Conservation (phyloP, 2,888 invertebrate species). For the Caenorhabditis macrosperma region DNA sequence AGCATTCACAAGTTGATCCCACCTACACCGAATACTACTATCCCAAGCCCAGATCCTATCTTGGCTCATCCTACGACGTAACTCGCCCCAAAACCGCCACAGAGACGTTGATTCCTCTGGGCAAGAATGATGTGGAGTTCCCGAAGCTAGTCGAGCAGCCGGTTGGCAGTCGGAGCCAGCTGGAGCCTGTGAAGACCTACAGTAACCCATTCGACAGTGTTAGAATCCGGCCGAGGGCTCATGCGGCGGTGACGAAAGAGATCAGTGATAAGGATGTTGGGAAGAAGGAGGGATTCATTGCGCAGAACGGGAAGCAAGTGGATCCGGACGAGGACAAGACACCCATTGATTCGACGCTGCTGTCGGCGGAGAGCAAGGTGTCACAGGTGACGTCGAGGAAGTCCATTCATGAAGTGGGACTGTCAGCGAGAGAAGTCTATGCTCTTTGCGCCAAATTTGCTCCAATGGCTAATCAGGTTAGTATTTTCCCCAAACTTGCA, state of each 20-base stretch:
- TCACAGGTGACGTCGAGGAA: conserved; percentile 54
- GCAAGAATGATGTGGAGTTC: conserved; percentile 43
- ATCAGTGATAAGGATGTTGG: conserved; percentile 24
- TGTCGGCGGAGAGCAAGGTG: conserved; percentile 50
- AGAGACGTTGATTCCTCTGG: not conserved
- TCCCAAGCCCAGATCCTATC: conserved; percentile 53
- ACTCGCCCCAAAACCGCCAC: not conserved
- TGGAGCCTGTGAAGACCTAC: conserved; percentile 20
- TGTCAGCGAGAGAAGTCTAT: conserved; percentile 60
- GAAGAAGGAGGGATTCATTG: conserved; percentile 59
- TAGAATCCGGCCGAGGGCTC: conserved; percentile 36
- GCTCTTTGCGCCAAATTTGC: conserved; percentile 69
- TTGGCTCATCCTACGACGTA: conserved; percentile 47
- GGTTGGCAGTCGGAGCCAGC: not conserved
- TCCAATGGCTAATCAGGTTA: conserved; percentile 66
- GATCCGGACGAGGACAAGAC: conserved; percentile 51
- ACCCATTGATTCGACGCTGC: conserved; percentile 9
- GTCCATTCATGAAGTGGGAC: conserved; percentile 62
- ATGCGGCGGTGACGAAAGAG: conserved; percentile 39
- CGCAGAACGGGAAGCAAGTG: conserved; percentile 56
- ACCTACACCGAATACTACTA: conserved; percentile 62
- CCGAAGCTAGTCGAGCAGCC: conserved; percentile 47
- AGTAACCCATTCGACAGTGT: conserved; percentile 53
- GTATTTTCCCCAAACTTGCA: no score
- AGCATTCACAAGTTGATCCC: conserved; percentile 59